phyloP scores from a whole-genome alignment of 2,797 vertebrate genomes.

The Hydrolagus colliei region DNA sequence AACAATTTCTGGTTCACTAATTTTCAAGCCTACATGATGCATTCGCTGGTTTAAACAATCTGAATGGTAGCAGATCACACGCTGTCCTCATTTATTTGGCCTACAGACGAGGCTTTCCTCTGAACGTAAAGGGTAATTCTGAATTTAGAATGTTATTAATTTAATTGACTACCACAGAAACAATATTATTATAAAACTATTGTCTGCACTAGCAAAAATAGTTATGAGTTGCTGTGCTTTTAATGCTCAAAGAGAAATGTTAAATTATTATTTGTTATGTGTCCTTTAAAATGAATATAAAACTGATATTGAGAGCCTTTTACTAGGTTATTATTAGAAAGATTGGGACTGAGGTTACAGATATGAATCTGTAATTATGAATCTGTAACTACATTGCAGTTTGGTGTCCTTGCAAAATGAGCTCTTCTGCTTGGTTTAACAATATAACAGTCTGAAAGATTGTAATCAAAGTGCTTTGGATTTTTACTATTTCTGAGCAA shows the following conservation, averaged over 20 bases:
- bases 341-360: background rate
- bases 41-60: background rate
- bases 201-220: background rate
- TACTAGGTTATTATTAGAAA: background rate
- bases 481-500: background rate
- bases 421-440: background rate
- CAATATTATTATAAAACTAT: background rate
- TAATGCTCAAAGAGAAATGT: background rate
- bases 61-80: conserved; percentile 22
- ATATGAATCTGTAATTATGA: background rate
- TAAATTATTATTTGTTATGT: background rate
- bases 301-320: background rate
- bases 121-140: background rate
- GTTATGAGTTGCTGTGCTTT: background rate
- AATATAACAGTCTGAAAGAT: background rate
- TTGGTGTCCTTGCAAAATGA: background rate
- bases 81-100: background rate
- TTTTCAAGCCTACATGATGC: conserved; percentile 17
- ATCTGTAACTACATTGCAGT: background rate
- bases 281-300: background rate
- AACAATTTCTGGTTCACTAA: conserved; percentile 31
- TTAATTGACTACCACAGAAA: background rate
- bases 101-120: conserved; percentile 1
- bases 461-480: background rate
- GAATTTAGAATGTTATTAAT: background rate